phyloP scores from a whole-genome alignment of 2,888 invertebrate genomes.

The Chloroclysta siterata region DNA sequence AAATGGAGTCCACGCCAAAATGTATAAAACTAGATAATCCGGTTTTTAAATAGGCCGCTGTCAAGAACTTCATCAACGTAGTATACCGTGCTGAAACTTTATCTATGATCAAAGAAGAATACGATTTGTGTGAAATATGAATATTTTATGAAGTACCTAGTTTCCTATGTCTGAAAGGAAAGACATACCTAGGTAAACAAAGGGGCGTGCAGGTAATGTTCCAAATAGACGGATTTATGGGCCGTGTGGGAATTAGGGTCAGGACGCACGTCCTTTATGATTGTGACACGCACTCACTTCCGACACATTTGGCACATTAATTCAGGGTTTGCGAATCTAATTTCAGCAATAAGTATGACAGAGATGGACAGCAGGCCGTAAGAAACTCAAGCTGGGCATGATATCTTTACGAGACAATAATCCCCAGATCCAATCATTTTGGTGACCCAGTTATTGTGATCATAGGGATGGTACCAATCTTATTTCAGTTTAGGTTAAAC shows the following conservation, averaged over 20 bases:
- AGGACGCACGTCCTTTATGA: slow-evolving; percentile 68
- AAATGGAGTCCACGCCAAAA: slow-evolving; percentile 5
- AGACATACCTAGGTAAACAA: slow-evolving; percentile 62
- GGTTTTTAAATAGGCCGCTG: slow-evolving; percentile 14
- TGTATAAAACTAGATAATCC: slow-evolving; percentile 27
- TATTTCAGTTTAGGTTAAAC: no score
- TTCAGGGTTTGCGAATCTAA: slow-evolving; percentile 17
- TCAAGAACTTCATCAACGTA: not conserved
- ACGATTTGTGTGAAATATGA: not conserved
- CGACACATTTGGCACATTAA: slow-evolving; percentile 43
- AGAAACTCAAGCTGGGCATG: slow-evolving; percentile 3
- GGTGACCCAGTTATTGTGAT: not conserved
- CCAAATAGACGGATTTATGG: slow-evolving; percentile 71
- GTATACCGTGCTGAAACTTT: not conserved
- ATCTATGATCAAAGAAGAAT: slow-evolving; percentile 9
- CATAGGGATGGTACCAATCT: no score
- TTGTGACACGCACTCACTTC: slow-evolving; percentile 53
- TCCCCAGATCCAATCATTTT: not conserved
- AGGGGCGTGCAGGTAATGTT: slow-evolving; percentile 63
- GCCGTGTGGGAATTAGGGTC: slow-evolving; percentile 68
- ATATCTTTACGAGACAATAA: slow-evolving; percentile 6
- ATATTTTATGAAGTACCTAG: slow-evolving; percentile 2
- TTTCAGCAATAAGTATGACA: not conserved
- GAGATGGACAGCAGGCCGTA: slow-evolving; percentile 1
- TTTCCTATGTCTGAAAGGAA: slow-evolving; percentile 41